Percentiles rank a stretch among this genome's conserved stretches.
These are phyloP conservation scores for Clavelina lepadiformis DNA, from an alignment of 23 tunicate species.

Conservation along the genomic window DNA sequence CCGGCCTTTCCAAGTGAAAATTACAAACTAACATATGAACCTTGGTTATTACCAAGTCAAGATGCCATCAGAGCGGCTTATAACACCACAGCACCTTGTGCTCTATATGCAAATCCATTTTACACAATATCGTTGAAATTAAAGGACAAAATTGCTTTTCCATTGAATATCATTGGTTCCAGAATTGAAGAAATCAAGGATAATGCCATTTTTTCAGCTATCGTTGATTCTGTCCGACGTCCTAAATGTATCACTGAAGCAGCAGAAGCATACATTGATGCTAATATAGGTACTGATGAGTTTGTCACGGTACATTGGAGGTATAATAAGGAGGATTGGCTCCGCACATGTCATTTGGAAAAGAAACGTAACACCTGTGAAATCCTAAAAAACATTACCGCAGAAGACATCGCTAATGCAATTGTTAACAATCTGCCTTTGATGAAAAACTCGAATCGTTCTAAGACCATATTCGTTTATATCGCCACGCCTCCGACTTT, in stretches of 20 bases:
- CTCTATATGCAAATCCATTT: conserved; percentile 9
- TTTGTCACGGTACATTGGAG: conserved; percentile 44
- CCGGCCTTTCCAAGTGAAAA: conserved; percentile 15
- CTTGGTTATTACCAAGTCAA: neutral
- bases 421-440: conserved; percentile 1
- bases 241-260: conserved; percentile 23
- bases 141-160: conserved; percentile 7
- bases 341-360: neutral
- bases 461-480: conserved; percentile 10
- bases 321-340: conserved; percentile 28
- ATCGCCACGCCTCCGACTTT: conserved; percentile 33
- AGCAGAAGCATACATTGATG: conserved; percentile 2
- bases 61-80: conserved; percentile 11
- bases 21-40: conserved; percentile 1
- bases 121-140: neutral
- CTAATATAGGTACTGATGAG: neutral
- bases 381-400: neutral
- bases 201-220: conserved; percentile 20
- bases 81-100: conserved; percentile 16
- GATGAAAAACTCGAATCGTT: neutral
- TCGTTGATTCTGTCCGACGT: conserved; percentile 17
- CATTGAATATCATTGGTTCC: neutral
- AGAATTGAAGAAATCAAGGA: neutral
- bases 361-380: neutral
- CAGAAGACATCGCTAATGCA: conserved; percentile 11